Percentiles rank a stretch among this genome's conserved stretches.
Evolutionary conservation across 2,797 vertebrate genomes (phyloP).

Genomic region (Agapornis canus): DNA sequence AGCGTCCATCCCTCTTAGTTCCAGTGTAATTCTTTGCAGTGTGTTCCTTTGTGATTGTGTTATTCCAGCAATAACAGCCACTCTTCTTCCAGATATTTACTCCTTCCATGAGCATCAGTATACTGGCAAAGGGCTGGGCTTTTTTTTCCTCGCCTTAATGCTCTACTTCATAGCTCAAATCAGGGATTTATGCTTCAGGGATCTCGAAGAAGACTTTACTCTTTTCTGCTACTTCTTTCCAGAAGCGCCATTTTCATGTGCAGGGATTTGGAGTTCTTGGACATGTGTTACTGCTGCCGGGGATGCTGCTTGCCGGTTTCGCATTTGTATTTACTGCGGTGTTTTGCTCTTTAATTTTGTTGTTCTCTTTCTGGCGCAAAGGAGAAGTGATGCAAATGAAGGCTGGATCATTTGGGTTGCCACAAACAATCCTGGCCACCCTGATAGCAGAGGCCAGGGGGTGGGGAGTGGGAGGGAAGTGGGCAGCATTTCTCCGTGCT

Average conservation of each 20-base stretch:
- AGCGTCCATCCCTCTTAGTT: constrained; percentile 48
- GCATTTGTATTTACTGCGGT: constrained; percentile 3
- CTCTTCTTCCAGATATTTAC: constrained; percentile 65
- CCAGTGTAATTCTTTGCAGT: constrained; percentile 59
- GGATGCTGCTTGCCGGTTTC: background rate
- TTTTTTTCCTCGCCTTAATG: background rate
- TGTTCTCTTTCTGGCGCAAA: background rate
- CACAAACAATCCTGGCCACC: background rate
- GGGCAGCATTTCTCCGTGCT: background rate
- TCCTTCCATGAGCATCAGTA: constrained; percentile 64
- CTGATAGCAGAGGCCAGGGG: background rate
- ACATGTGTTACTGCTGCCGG: constrained; percentile 2
- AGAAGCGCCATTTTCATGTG: background rate
- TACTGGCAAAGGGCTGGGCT: background rate
- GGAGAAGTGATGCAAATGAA: background rate
- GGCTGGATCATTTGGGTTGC: background rate
- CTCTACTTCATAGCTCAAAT: constrained; percentile 47
- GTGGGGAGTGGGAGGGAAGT: background rate
- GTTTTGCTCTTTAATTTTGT: constrained; percentile 23
- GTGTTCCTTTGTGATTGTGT: constrained; percentile 66
- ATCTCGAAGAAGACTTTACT: constrained; percentile 19
- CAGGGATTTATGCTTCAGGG: constrained; percentile 17
- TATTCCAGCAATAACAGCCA: constrained; percentile 57
- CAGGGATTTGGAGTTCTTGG: constrained; percentile 26
- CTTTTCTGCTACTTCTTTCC: constrained; percentile 12